phyloP scores from a whole-genome alignment of 2,797 vertebrate genomes.

The Spea hammondii region DNA sequence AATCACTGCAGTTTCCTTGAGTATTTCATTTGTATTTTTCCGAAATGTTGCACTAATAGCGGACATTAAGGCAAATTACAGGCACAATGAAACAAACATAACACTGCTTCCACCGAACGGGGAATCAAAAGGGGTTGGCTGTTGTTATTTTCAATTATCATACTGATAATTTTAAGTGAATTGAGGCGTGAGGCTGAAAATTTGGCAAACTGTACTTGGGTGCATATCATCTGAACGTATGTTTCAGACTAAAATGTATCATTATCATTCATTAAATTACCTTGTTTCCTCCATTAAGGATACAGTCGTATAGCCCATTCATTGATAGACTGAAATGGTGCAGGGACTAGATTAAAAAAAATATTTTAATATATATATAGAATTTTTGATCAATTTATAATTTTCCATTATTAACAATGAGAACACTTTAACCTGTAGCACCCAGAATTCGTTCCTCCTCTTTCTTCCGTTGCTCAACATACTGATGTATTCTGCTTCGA shows the following conservation, averaged over 20 bases:
- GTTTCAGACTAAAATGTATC: too few species aligned
- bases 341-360: slow-evolving; percentile 65
- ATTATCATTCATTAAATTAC: too few species aligned
- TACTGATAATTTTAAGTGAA: too few species aligned
- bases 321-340: slow-evolving; percentile 66
- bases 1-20: slow-evolving; percentile 60
- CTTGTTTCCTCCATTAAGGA: slow-evolving; percentile 56
- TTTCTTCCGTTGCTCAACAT: slow-evolving; percentile 58
- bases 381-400: not conserved
- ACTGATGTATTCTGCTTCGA: slow-evolving; percentile 58
- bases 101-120: too few species aligned
- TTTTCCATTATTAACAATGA: not conserved
- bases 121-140: too few species aligned
- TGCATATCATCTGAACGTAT: too few species aligned
- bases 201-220: too few species aligned
- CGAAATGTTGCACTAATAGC: slow-evolving; percentile 65
- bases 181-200: too few species aligned
- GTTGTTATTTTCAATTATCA: too few species aligned
- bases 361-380: slow-evolving; percentile 11
- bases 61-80: slow-evolving; percentile 53
- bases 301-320: slow-evolving; percentile 70
- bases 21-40: slow-evolving; percentile 64
- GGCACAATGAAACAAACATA: not conserved
- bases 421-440: slow-evolving; percentile 61
- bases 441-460: slow-evolving; percentile 62